phyloP scores from a whole-genome alignment of 1,140 invertebrate genomes.

The Hypothenemus hampei region DNA sequence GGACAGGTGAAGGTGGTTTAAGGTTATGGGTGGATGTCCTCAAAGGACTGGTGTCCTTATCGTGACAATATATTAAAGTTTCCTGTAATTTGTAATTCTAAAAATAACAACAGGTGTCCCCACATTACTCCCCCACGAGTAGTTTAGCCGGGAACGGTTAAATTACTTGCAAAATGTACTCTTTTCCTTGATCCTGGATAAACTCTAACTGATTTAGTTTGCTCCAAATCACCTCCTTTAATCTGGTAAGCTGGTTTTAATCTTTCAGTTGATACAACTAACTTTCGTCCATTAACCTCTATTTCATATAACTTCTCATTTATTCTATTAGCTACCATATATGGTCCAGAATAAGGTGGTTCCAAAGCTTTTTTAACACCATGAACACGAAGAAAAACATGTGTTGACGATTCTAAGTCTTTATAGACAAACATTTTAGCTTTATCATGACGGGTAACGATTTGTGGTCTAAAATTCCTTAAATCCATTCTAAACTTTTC shows the following conservation, averaged over 20 bases:
- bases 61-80: too few relatives aligned
- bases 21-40: too few relatives aligned
- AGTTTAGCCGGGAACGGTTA: neutral
- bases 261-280: neutral
- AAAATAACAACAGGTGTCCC: too few relatives aligned
- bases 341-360: constrained; percentile 6
- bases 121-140: neutral
- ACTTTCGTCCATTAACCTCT: neutral
- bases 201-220: neutral
- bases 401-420: too few relatives aligned
- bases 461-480: too few relatives aligned
- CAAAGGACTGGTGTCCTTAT: too few relatives aligned
- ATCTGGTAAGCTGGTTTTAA: neutral
- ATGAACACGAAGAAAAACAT: constrained; percentile 18
- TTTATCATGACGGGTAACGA: too few relatives aligned
- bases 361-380: neutral
- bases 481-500: constrained; percentile 40
- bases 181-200: neutral
- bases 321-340: neutral
- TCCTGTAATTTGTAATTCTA: too few relatives aligned
- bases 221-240: neutral
- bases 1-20: too few relatives aligned
- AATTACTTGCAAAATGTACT: neutral
- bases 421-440: too few relatives aligned
- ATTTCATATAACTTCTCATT: neutral